These are phyloP conservation scores for Drosophila aff. DNA, from an alignment of 1,140 invertebrate genomes.

Conservation along the genomic window DNA sequence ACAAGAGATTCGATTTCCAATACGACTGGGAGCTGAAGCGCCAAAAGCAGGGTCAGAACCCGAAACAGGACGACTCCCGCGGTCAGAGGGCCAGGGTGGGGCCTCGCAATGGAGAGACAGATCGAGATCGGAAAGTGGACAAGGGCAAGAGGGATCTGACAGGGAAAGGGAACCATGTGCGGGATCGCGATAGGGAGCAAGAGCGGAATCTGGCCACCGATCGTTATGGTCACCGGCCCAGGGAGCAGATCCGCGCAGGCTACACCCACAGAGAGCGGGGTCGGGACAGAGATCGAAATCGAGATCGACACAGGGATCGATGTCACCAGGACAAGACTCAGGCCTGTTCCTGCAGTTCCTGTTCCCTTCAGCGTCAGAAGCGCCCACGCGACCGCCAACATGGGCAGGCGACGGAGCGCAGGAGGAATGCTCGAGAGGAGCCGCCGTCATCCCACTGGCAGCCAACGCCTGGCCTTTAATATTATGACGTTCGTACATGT, in stretches of 20 bases:
- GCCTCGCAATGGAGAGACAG: background rate
- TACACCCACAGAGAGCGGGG: background rate
- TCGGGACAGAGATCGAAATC: background rate
- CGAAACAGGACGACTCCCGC: background rate
- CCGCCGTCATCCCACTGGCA: background rate
- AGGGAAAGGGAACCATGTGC: background rate
- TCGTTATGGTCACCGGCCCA: background rate
- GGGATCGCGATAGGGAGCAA: background rate
- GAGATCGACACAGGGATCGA: background rate
- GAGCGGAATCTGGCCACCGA: slow-evolving; percentile 1
- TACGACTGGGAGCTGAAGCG: slow-evolving; percentile 56
- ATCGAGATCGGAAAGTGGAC: slow-evolving; percentile 1
- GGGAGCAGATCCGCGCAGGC: background rate
- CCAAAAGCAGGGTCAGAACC: background rate
- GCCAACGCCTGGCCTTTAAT: slow-evolving; percentile 1
- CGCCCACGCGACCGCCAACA: background rate
- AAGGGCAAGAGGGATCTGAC: background rate
- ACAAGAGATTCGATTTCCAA: slow-evolving; percentile 31
- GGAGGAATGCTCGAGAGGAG: background rate
- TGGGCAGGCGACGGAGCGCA: background rate
- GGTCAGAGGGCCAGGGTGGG: background rate
- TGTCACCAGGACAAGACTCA: too few species aligned
- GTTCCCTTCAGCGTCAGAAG: background rate
- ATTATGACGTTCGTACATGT: slow-evolving; percentile 2
- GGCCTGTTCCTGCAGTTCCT: slow-evolving; percentile 1